Evolutionary conservation across 2,888 invertebrate species (phyloP).

Genomic region (Microctonus brassicae): DNA sequence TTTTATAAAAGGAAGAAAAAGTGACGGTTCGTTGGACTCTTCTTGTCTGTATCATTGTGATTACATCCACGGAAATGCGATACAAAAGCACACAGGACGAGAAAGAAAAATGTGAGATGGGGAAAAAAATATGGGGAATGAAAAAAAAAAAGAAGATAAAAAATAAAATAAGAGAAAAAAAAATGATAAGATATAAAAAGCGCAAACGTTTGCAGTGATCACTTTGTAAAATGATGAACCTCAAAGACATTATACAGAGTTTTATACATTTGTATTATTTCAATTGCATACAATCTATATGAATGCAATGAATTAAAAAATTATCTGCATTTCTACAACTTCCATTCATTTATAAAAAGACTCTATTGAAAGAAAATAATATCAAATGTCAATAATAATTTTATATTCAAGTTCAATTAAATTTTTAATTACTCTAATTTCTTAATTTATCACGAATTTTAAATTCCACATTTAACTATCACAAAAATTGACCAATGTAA

Average conservation of each 20-base stretch:
- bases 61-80: constrained; percentile 39
- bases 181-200: constrained; percentile 19
- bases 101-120: neutral
- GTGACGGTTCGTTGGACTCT: constrained; percentile 33
- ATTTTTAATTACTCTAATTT: no score
- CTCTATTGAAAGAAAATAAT: no score
- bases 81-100: constrained; percentile 11
- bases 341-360: neutral
- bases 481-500: no score
- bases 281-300: neutral
- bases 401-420: no score
- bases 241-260: neutral
- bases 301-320: neutral
- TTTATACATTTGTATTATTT: neutral
- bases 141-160: constrained; percentile 15
- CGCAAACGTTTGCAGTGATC: constrained; percentile 12
- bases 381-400: neutral
- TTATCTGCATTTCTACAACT: no score
- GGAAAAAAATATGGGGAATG: constrained; percentile 8
- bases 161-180: constrained; percentile 21
- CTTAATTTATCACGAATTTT: no score
- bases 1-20: neutral
- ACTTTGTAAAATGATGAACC: constrained; percentile 7
- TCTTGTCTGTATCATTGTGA: constrained; percentile 18
- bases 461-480: no score